Base-by-base conservation (phyloP, 2,888 invertebrate species). In the Drosophila nigritarsus region DNA sequence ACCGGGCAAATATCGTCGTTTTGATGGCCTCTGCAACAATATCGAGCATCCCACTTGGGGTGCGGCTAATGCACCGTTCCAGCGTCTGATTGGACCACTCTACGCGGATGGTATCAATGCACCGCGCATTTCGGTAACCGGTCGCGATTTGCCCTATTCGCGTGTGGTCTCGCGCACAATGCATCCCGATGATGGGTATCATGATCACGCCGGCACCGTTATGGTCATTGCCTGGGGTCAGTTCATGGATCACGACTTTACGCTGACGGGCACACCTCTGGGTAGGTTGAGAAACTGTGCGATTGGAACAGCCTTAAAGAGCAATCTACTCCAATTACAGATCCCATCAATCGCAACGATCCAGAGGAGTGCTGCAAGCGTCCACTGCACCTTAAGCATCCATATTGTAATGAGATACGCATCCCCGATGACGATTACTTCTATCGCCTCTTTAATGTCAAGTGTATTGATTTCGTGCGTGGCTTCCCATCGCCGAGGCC, bases 231-330 rank as follows among this genome's bases (percentile, higher is more conserved):
- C 98, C 65, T 98, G 98, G 98, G 98, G 98, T 85, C 98, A 98
- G 93, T 98, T 98, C 93, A 97, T 98, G 96, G 98, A 98, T 93
- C 98, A 98, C 94, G 98, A 98, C 93, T 97, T 97, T 88, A 98
- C 98, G 7, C 94, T 98, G 45, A 97, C 97, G 65, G 98, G 95
- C 80, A 98, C 97, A 32, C 97, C 98, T 50, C 94, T 98, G 76
- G 97, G 97, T 97, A 94, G 93, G 94, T 78, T 64, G 15, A 38
- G 13, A 5, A 9, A 51, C 30, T 32, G 29, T 40, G 7, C 2
- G 18, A 18, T 24, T 2, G 24, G 58, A 45, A n/a, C 11, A 20
- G 5, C 8, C 4, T 8, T 24, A 13, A 40, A 53, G 11, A 30
- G 32, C 24, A 24, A 54, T 18, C n/a, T 13, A 30, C 27, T 59